These are phyloP conservation scores for Hephaestus fuliginosus DNA, from an alignment of 2,797 vertebrate genomes.

Conservation along the genomic window DNA sequence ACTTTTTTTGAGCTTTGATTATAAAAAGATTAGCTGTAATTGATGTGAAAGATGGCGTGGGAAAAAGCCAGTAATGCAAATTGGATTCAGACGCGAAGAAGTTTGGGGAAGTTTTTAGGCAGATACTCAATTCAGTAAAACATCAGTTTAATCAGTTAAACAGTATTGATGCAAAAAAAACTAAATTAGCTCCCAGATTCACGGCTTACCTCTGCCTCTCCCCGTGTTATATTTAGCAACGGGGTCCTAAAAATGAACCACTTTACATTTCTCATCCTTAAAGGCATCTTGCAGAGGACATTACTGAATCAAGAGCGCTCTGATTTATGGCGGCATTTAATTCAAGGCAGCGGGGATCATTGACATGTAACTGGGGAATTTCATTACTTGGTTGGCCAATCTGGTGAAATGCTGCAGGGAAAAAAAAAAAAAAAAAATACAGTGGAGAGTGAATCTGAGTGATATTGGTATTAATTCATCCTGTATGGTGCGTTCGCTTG, in stretches of 20 bases:
- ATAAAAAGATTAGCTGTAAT: background rate
- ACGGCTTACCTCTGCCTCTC: background rate
- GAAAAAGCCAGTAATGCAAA: conserved; percentile 1
- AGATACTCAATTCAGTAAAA: conserved; percentile 14
- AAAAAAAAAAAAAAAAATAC: background rate
- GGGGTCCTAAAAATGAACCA: conserved; percentile 22
- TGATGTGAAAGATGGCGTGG: background rate
- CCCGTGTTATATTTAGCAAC: conserved; percentile 18
- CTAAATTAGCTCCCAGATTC: background rate
- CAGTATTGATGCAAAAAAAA: background rate
- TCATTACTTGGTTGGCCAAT: conserved; percentile 62
- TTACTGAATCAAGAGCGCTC: conserved; percentile 36
- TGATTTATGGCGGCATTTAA: conserved; percentile 64
- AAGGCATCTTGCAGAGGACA: conserved; percentile 33
- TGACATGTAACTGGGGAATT: conserved; percentile 56
- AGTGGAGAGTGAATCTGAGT: conserved; percentile 12
- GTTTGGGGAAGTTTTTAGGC: background rate
- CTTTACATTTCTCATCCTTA: conserved; percentile 53
- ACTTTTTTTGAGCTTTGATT: background rate
- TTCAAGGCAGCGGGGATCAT: conserved; percentile 51
- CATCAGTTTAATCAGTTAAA: no score
- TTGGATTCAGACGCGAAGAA: background rate
- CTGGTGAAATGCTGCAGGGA: conserved; percentile 51
- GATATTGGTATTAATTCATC: conserved; percentile 46
- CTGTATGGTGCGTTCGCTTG: background rate